Percentiles rank a stretch among this genome's conserved stretches.
Conservation (phyloP, 2,888 invertebrate species). For the Chesias legatella region DNA sequence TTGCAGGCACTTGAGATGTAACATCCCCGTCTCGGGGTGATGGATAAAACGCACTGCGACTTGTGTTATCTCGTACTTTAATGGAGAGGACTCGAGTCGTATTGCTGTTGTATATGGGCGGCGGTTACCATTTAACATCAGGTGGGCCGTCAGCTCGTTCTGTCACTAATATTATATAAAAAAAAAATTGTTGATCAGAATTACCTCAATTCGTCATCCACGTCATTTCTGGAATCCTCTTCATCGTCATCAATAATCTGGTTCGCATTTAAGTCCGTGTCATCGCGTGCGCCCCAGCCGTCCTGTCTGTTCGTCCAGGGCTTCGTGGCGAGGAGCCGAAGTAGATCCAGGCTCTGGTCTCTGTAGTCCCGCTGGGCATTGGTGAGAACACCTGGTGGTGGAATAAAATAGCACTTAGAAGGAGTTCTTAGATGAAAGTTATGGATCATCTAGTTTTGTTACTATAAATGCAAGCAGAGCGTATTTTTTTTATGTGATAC, state of each 20-base stretch:
- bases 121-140: no score
- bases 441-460: neutral
- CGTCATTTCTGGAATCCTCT: conserved; percentile 27
- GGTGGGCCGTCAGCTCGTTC: no score
- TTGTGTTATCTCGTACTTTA: no score
- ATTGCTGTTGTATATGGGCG: no score
- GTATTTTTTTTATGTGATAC: no score
- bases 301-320: conserved; percentile 40
- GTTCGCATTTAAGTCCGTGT: conserved; percentile 32
- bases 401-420: neutral
- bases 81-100: no score
- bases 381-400: conserved; percentile 40
- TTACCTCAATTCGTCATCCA: conserved; percentile 52
- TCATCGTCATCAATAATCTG: conserved; percentile 29
- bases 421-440: neutral
- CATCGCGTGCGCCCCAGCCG: conserved; percentile 42
- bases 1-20: no score
- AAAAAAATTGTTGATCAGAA: no score
- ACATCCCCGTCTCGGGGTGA: no score
- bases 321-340: conserved; percentile 51
- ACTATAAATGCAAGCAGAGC: no score
- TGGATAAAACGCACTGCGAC: no score
- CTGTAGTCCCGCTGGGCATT: conserved; percentile 49
- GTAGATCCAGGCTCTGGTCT: conserved; percentile 50
- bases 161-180: no score